Percentiles rank a stretch among this genome's conserved stretches.
Conservation (phyloP, 23 tunicate genomes). For the Corella eumyota region DNA sequence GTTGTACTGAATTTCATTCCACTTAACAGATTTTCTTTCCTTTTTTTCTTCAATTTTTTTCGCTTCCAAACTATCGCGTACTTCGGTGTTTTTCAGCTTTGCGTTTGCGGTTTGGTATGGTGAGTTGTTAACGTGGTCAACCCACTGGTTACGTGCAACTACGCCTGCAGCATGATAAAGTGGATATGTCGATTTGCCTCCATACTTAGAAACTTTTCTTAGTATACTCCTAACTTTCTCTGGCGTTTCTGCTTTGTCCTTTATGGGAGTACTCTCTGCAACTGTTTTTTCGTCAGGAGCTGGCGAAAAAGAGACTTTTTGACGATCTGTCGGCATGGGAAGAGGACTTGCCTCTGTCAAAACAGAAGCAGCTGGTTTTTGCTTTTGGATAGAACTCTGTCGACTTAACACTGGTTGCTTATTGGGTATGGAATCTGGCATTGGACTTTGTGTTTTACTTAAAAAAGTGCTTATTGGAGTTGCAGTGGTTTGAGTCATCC, state of each 20-base stretch:
- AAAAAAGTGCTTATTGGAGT: background rate
- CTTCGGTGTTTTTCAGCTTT: constrained; percentile 16
- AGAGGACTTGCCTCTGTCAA: constrained; percentile 8
- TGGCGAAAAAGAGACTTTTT: constrained; percentile 12
- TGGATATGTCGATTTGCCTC: constrained; percentile 13
- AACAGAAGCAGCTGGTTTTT: constrained; percentile 5
- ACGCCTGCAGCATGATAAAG: constrained; percentile 60
- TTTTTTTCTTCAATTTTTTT: constrained; percentile 1
- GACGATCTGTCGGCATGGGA: constrained; percentile 9
- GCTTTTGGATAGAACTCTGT: background rate
- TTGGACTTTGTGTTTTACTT: background rate
- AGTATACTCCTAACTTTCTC: constrained; percentile 45
- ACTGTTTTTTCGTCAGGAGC: background rate
- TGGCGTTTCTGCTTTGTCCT: background rate
- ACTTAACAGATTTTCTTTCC: constrained; percentile 46
- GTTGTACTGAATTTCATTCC: constrained; percentile 81
- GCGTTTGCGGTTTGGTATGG: constrained; percentile 3
- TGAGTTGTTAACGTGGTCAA: constrained; percentile 34
- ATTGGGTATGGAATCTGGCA: background rate
- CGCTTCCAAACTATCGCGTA: constrained; percentile 32
- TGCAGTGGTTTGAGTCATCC: constrained; percentile 4
- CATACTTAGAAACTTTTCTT: constrained; percentile 64
- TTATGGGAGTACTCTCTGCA: background rate
- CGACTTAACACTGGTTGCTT: too few relatives aligned
- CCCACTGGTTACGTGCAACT: constrained; percentile 77